Percentiles rank a stretch among this genome's conserved stretches.
Evolutionary conservation across 2,113 vertebrate species (phyloP).

Genomic region (Miniopterus natalensis): DNA sequence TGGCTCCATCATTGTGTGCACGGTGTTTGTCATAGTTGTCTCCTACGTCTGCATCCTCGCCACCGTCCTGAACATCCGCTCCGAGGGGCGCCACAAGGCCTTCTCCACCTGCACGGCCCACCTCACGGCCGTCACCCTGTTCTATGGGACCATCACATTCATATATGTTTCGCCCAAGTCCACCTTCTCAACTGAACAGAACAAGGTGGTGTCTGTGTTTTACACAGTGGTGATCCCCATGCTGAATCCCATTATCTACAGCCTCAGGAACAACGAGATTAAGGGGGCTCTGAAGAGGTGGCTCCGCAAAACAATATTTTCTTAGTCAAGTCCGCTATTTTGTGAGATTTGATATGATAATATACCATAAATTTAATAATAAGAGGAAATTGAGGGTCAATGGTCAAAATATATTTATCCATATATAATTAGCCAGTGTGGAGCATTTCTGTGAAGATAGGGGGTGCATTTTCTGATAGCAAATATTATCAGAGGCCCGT

Average conservation of each 20-base stretch:
- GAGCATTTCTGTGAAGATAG: neutral
- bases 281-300: neutral
- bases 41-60: conserved; percentile 69
- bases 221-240: conserved; percentile 68
- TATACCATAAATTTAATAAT: neutral
- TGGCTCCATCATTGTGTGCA: conserved; percentile 56
- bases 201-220: conserved; percentile 66
- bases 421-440: neutral
- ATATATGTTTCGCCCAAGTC: conserved; percentile 63
- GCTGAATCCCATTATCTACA: conserved; percentile 59
- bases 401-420: neutral
- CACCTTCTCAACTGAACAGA: conserved; percentile 54
- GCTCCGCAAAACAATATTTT: neutral
- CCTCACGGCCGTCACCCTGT: conserved; percentile 15
- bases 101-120: conserved; percentile 64
- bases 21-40: neutral
- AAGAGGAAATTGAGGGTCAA: neutral
- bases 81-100: conserved; percentile 15
- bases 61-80: conserved; percentile 59
- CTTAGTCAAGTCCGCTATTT: neutral
- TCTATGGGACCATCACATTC: conserved; percentile 25
- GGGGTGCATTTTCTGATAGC: neutral
- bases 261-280: neutral
- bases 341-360: neutral
- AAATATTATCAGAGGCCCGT: neutral